Base-by-base conservation (phyloP, 2,113 vertebrate species). In the Albula glossodonta region DNA sequence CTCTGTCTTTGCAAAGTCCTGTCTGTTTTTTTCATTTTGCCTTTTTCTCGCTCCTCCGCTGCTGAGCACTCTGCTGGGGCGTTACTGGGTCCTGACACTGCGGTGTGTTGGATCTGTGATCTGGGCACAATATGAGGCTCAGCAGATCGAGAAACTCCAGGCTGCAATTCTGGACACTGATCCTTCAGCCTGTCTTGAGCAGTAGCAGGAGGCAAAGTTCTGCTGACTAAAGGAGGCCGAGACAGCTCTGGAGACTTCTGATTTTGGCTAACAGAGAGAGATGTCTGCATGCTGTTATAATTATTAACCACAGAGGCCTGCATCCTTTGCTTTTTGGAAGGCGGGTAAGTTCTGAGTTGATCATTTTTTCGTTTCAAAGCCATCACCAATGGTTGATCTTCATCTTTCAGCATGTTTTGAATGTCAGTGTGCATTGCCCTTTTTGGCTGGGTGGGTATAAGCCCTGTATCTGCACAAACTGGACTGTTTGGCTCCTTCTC, bases 1-100 rank as follows among this genome's bases (percentile, higher is more conserved):
- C 96, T 97, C 86, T 97, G 98, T 12, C 94, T 97, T 0, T 97
- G 96, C 70, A 97, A 87, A 78, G 93, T 93, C 91, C 96, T 99
- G 81, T 97, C 98, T 1, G 89, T 89, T 92, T 96, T 99, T 95
- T 96, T 99, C 3, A 94, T 80, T 92, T 96, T 98, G 22, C 89
- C 74, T 92, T 96, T 97, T 15, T 96, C 94, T 15, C 86, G 92
- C 51, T 96, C 97, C 77, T 96, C 96, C 2, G 97, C 97, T 7
- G 96, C 96, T 0, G 86, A 84, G 15, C 92, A 94, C 25, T 96
- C 96, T 85, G 93, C 96, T 85, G 84, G 86, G 13, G 84, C 52
- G 13, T 84, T 86, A 48, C 51, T 83, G 6, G 84, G 85, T 88
- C 90, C 90, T 48, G n/a, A 8, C 0, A 51, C 51, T 2, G 82